These are phyloP conservation scores for Spheniscus humboldti DNA, from an alignment of 2,797 vertebrate genomes.

Conservation along the genomic window DNA sequence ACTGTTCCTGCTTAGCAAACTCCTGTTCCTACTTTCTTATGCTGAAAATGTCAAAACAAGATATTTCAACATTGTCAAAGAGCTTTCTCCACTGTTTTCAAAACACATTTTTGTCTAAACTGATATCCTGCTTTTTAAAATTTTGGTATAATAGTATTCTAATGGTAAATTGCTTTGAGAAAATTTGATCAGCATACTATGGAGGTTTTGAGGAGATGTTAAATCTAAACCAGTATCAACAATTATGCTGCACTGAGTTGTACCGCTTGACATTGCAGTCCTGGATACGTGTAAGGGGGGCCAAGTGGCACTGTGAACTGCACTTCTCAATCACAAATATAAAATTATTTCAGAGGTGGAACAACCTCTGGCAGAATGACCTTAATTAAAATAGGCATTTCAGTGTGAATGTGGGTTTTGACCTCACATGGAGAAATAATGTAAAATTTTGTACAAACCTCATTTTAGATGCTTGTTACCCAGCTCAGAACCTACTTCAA, in stretches of 20 bases:
- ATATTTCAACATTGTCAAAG: not conserved
- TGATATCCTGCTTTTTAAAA: not conserved
- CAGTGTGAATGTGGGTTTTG: not conserved
- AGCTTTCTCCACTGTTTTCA: conserved; percentile 43
- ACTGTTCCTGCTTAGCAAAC: not conserved
- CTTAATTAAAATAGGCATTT: not conserved
- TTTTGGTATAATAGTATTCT: not conserved
- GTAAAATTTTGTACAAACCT: not conserved
- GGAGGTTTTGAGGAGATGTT: not conserved
- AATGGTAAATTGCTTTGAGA: not conserved
- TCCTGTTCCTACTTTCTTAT: not conserved
- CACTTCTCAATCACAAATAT: not conserved
- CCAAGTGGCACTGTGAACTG: not conserved
- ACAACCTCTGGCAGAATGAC: not conserved
- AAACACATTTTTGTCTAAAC: conserved; percentile 31
- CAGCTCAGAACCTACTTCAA: not conserved
- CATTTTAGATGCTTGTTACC: not conserved
- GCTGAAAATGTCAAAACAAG: conserved; percentile 51
- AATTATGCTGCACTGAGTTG: not conserved
- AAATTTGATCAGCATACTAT: not conserved
- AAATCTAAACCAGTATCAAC: not conserved
- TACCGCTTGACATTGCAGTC: not conserved
- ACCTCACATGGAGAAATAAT: not conserved
- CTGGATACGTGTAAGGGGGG: not conserved
- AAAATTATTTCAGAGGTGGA: not conserved